Conservation (phyloP, 2,888 invertebrate species). For the Sarcophaga variegata region DNA sequence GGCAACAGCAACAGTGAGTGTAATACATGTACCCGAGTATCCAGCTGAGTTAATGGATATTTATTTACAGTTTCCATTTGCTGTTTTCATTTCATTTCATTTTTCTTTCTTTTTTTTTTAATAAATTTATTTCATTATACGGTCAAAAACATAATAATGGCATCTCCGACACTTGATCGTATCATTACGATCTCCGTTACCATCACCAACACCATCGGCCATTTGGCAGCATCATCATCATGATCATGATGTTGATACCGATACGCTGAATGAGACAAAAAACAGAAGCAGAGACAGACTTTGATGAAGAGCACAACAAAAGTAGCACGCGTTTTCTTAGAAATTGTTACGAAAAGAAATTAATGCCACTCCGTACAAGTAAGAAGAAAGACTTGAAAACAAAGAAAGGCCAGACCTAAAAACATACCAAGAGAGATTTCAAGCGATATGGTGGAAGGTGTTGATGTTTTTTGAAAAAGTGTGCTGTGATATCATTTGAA, state of each 20-base stretch:
- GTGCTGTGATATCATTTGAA: not conserved
- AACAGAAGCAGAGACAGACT: constrained; percentile 61
- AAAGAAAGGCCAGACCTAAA: not conserved
- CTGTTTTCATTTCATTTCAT: constrained; percentile 45
- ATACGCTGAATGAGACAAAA: constrained; percentile 46
- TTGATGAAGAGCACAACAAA: constrained; percentile 51
- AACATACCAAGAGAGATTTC: not conserved
- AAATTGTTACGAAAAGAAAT: constrained; percentile 51
- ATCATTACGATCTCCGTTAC: constrained; percentile 36
- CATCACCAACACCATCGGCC: constrained; percentile 17
- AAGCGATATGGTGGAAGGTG: not conserved
- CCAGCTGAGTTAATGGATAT: constrained; percentile 80
- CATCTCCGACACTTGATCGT: constrained; percentile 66
- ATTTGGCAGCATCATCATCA: constrained; percentile 4
- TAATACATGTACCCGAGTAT: constrained; percentile 73
- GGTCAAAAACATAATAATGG: constrained; percentile 64
- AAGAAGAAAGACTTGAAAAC: not conserved
- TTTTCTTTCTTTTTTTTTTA: not conserved
- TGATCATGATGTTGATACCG: constrained; percentile 42
- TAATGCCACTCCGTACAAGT: not conserved
- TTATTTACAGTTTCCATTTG: constrained; percentile 74
- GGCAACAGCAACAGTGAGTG: constrained; percentile 39
- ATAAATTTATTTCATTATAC: constrained; percentile 55
- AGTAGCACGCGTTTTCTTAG: constrained; percentile 69
- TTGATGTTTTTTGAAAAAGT: not conserved